A percentile compares a stretch with the other conserved stretches of the same genome.
Evolutionary conservation across 1,140 invertebrate genomes (phyloP).

Genomic region (Laupala kohalensis): DNA sequence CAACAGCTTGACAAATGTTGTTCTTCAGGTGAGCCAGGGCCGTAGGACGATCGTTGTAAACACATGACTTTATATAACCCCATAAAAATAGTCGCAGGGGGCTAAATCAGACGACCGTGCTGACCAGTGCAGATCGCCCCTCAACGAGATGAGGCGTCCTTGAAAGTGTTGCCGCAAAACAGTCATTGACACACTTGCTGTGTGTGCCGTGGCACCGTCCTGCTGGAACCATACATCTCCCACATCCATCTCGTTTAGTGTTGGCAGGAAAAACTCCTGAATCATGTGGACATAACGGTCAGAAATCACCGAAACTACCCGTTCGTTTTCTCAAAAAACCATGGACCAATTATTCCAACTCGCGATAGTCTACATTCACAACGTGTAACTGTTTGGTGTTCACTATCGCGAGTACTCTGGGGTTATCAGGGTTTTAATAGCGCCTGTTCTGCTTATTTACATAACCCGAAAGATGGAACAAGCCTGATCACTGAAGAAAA

Average conservation of each 20-base stretch:
- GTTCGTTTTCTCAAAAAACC: conserved; percentile 13
- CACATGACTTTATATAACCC: conserved; percentile 8
- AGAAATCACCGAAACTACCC: conserved; percentile 4
- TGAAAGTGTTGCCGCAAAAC: no score
- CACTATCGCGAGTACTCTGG: neutral
- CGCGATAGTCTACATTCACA: no score
- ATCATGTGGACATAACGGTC: conserved; percentile 7
- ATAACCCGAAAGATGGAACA: neutral
- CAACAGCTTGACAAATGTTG: no score
- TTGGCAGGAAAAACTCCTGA: conserved; percentile 4
- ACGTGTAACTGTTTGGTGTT: no score
- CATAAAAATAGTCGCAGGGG: conserved; percentile 4
- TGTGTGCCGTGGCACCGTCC: no score
- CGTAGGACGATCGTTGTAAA: conserved; percentile 6
- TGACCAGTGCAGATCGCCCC: neutral
- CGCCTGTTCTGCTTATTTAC: neutral
- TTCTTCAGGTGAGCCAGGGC: neutral
- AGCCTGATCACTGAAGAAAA: neutral
- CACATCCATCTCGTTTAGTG: no score
- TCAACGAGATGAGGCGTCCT: no score
- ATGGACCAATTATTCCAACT: conserved; percentile 14
- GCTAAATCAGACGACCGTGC: neutral
- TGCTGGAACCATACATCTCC: no score
- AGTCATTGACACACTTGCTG: no score
- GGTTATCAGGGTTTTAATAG: neutral